These are phyloP conservation scores for Crotalus helleri DNA, from an alignment of 2,113 vertebrate species.

Conservation along the genomic window DNA sequence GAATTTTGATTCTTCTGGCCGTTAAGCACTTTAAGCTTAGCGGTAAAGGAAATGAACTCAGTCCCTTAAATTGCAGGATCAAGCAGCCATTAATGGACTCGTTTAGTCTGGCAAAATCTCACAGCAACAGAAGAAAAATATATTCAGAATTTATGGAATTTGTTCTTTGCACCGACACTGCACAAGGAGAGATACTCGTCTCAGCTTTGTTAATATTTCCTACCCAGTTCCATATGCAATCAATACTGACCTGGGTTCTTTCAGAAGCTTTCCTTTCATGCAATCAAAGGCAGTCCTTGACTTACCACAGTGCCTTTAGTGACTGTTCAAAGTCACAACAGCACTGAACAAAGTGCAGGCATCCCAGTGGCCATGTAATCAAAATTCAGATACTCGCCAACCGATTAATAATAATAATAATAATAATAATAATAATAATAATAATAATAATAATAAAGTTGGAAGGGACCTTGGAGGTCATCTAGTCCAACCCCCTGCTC, in stretches of 20 bases:
- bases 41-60: slow-evolving; percentile 60
- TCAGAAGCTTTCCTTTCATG: background rate
- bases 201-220: background rate
- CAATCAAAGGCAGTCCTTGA: too few relatives aligned
- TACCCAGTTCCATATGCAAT: background rate
- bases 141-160: slow-evolving; percentile 53
- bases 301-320: too few relatives aligned
- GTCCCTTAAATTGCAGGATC: slow-evolving; percentile 49
- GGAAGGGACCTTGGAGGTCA: too few relatives aligned
- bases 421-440: too few relatives aligned
- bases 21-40: slow-evolving; percentile 63
- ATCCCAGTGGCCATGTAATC: too few relatives aligned
- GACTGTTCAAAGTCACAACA: too few relatives aligned
- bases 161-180: background rate
- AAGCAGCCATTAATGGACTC: slow-evolving; percentile 58
- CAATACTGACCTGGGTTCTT: background rate
- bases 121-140: slow-evolving; percentile 56
- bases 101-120: slow-evolving; percentile 63
- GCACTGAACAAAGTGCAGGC: too few relatives aligned
- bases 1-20: slow-evolving; percentile 58
- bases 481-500: too few relatives aligned
- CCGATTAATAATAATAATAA: too few relatives aligned
- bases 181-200: background rate
- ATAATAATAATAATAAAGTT: too few relatives aligned
- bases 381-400: too few relatives aligned